Base-by-base conservation (phyloP, 2,797 vertebrate genomes). In the Lagocephalus sceleratus region DNA sequence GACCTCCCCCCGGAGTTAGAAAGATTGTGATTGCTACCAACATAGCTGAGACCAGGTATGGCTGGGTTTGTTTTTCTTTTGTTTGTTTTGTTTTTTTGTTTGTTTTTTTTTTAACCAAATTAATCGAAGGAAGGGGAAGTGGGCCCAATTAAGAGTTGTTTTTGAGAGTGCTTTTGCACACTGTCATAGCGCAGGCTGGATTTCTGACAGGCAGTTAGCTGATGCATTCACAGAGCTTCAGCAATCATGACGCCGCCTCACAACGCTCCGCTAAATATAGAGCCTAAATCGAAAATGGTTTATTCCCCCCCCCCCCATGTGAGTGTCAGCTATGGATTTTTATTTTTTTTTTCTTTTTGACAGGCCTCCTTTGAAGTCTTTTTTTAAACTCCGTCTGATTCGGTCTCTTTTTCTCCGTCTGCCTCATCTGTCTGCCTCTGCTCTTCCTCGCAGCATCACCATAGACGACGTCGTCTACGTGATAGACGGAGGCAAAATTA, bases 11-110 rank as follows among this genome's bases (percentile, higher is more conserved):
- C 51, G 97, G 97, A 79, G 94, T 99, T 55, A 91, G 94, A 78
- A 99, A 99, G 88, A 98, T 99, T 51, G 93, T 99, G 70, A 98
- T 99, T 76, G 97, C 97, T 54, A 99, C 96, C 66, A 99, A 99
- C 82, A 99, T 99, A 62, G 96, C 97, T 23, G 97, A 99, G 78
- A 99, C 97, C 46, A 99, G 97, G 97, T 99, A 57, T 20, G 73
- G 16, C 16, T 48, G 46, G 23, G 14, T 75, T 25, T 40, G 4
- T 6, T 16, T 11, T 48, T 12, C 49, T 8, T 50, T 5, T 39
- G 96, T 99, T 57, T 20, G 70, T n/a, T 76, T 23, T 32, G 6
- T 20, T 12, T 50, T 15, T 53, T 9, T 51, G 20, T 11, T 3
- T 29, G 10, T 43, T 41, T 19, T n/a, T 60, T 57, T 54, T 8